Evolutionary conservation across 2,888 invertebrate species (phyloP).

Genomic region (Mesorhabditis spiculigera): DNA sequence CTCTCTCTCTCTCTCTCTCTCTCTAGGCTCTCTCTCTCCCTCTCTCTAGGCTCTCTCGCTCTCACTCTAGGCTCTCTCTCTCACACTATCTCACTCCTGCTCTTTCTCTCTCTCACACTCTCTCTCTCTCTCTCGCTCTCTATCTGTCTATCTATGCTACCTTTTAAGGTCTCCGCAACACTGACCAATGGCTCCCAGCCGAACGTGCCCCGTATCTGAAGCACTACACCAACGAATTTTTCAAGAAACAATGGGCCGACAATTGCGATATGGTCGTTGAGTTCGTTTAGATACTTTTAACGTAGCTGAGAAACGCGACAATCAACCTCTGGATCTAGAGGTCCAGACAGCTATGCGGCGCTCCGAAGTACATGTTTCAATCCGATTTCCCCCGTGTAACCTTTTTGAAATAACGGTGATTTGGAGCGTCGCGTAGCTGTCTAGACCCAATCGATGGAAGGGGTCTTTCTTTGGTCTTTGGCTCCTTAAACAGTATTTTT

Average conservation of each 20-base stretch:
- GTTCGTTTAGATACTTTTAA: too few species aligned
- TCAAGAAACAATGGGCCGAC: conserved; percentile 54
- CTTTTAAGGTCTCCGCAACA: conserved; percentile 54
- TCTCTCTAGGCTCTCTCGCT: neutral
- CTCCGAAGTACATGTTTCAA: too few species aligned
- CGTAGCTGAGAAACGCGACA: too few species aligned
- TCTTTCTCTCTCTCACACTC: too few species aligned
- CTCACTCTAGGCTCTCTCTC: neutral
- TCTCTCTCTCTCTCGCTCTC: neutral
- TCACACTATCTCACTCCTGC: too few species aligned
- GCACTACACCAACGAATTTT: conserved; percentile 48
- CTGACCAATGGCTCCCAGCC: conserved; percentile 53
- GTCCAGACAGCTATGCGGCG: neutral
- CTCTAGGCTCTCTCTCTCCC: too few species aligned
- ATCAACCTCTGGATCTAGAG: neutral
- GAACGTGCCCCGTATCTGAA: conserved; percentile 48
- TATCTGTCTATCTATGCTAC: neutral
- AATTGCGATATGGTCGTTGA: conserved; percentile 54
- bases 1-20: too few species aligned
- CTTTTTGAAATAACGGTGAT: neutral
- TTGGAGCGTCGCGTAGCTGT: neutral
- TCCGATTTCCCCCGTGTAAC: too few species aligned
- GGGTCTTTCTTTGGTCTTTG: neutral
- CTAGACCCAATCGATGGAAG: neutral
- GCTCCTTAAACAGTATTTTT: neutral